phyloP scores from a whole-genome alignment of 2,113 vertebrate species.

The Nettapus auritus region DNA sequence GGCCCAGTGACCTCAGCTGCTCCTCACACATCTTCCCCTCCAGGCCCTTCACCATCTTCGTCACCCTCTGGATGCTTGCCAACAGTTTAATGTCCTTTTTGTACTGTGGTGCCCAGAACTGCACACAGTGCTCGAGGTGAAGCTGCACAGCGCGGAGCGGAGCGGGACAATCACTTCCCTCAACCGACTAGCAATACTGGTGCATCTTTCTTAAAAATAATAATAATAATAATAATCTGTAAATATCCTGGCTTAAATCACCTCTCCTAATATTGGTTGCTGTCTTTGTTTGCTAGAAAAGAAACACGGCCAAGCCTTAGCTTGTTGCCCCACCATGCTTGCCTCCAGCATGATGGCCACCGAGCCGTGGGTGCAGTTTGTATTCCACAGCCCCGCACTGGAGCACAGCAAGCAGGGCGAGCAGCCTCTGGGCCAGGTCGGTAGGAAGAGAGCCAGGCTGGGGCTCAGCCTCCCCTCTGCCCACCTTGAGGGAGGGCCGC shows the following conservation, averaged over 20 bases:
- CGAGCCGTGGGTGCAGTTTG: neutral
- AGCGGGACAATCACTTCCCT: too few relatives aligned
- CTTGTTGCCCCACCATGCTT: neutral
- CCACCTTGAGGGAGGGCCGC: rapidly evolving
- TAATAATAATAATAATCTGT: too few relatives aligned
- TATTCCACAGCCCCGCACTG: rapidly evolving
- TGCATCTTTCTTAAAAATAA: too few relatives aligned
- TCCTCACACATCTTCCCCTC: too few relatives aligned
- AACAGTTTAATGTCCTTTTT: too few relatives aligned
- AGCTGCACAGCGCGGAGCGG: too few relatives aligned
- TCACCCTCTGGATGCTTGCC: too few relatives aligned
- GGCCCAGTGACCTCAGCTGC: too few relatives aligned
- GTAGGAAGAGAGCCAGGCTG: neutral
- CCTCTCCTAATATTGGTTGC: neutral
- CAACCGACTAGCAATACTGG: too few relatives aligned
- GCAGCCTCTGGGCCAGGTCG: rapidly evolving
- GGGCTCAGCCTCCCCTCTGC: neutral
- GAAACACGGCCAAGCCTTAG: neutral
- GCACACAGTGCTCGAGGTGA: too few relatives aligned
- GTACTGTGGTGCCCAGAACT: too few relatives aligned
- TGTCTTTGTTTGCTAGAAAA: neutral
- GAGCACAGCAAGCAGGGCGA: rapidly evolving
- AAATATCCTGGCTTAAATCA: neutral
- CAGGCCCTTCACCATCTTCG: too few relatives aligned
- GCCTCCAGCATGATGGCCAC: neutral